A percentile compares a stretch with the other conserved stretches of the same genome.
phyloP scores from a whole-genome alignment of 2,888 invertebrate genomes.

The Tipula unca region DNA sequence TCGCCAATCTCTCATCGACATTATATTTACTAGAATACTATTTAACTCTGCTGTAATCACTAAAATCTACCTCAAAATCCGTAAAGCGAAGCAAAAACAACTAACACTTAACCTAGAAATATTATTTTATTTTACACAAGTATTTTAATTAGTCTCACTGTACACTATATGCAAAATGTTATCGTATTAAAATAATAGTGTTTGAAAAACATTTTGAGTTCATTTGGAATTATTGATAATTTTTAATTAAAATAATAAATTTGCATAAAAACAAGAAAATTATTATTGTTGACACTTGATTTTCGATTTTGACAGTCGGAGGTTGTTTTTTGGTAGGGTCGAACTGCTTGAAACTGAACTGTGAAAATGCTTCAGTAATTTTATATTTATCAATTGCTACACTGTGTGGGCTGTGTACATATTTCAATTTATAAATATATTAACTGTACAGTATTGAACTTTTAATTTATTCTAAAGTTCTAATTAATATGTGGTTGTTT shows the following conservation, averaged over 20 bases:
- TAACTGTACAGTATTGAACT: too few relatives aligned
- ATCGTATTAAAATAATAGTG: neutral
- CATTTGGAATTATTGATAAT: neutral
- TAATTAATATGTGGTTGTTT: too few relatives aligned
- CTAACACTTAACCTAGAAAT: neutral
- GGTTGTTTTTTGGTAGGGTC: neutral
- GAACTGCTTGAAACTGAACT: neutral
- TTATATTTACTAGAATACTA: conserved; percentile 30
- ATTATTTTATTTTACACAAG: neutral
- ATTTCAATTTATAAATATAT: too few relatives aligned
- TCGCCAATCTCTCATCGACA: conserved; percentile 29
- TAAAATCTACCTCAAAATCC: neutral
- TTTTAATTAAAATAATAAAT: neutral
- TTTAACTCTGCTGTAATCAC: neutral
- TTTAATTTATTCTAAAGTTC: too few relatives aligned
- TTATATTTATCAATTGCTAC: too few relatives aligned
- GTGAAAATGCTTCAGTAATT: too few relatives aligned
- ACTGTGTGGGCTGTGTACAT: too few relatives aligned
- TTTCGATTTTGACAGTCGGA: neutral
- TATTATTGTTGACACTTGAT: neutral
- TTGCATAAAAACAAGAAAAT: neutral
- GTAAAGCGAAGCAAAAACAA: neutral
- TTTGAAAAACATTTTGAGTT: neutral
- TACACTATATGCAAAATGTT: neutral
- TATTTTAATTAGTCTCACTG: neutral